phyloP scores from a whole-genome alignment of 1,140 invertebrate species.

The Sinella curviseta region DNA sequence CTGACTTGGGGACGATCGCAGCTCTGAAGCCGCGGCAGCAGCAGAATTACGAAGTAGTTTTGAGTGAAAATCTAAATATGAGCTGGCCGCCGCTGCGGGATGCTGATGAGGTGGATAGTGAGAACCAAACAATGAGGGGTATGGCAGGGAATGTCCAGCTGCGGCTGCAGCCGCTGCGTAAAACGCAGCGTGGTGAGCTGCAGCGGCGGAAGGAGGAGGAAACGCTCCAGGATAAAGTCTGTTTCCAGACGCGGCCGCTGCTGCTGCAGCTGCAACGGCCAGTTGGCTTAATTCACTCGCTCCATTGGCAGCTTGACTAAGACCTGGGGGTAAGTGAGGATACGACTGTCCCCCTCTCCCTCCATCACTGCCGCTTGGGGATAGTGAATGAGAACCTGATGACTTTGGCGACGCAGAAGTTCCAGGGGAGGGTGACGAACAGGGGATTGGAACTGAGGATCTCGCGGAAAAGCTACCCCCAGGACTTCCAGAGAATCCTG shows the following conservation, averaged over 20 bases:
- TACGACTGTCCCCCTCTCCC: background rate
- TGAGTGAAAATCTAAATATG: constrained; percentile 48
- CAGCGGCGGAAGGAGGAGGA: constrained; percentile 20
- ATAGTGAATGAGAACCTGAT: background rate
- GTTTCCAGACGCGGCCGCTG: background rate
- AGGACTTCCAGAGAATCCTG: constrained; percentile 16
- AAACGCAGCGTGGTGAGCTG: constrained; percentile 29
- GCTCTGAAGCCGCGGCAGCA: background rate
- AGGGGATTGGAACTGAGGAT: constrained; percentile 46
- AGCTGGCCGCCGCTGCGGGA: constrained; percentile 31
- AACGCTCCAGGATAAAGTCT: constrained; percentile 33
- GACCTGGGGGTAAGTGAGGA: background rate
- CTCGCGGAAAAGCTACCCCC: constrained; percentile 33
- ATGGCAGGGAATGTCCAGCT: constrained; percentile 42
- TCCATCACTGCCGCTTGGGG: background rate
- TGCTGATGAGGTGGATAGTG: constrained; percentile 31
- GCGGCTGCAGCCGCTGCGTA: constrained; percentile 44
- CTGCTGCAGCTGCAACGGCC: background rate
- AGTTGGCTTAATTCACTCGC: constrained; percentile 10
- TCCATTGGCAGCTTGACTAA: background rate
- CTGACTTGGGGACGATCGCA: constrained; percentile 25
- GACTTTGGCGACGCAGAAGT: constrained; percentile 44
- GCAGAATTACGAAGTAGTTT: constrained; percentile 35
- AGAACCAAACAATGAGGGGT: constrained; percentile 29
- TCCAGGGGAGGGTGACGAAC: constrained; percentile 42